Base-by-base conservation (phyloP, 1,140 invertebrate genomes). In the Bombus fervidus region DNA sequence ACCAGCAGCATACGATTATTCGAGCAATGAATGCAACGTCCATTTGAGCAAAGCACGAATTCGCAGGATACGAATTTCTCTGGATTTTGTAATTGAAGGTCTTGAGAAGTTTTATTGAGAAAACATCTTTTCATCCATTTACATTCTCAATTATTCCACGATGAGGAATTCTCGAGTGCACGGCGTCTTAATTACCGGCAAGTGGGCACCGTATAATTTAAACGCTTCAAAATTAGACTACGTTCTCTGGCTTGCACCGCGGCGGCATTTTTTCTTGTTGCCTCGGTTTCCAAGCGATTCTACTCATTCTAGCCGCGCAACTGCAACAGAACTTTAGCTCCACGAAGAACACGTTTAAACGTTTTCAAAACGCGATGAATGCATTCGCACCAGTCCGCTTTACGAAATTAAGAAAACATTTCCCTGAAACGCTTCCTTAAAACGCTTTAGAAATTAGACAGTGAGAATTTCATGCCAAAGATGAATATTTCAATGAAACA, bases 131-230 rank as follows among this genome's bases (percentile, higher is more conserved):
- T 66, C 83, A 66, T 72, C 31, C 77, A 57, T 85, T 79, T 84
- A 80, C 76, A 73, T 80, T 80, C 77, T 73, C 68, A 85, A 85
- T 81, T 85, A 85, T 85, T 80, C 83, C 57, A 18, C 83, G 77
- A 85, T 80, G 41, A 69, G 77, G 53, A 81, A 85, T 81, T 81
- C 83, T 73, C 25, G 57, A 81, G 83, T 57, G 69, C 34, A 57
- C 57, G 31, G 83, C 68, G 53, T 85, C 83, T 81, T 85, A 85
- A 85, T 85, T 85, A 85, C 57, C 34, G 68, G 41, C 66, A 73
- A 85, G 83, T 85, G 83, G 83, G 31, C 68, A 57, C 31, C 57
- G 83, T 57, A 72, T 81, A 85, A 85, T 73, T 85, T 85, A 81
- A 85, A 85, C 69, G 83, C 41, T 81, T 73, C 69, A 66, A 81